phyloP scores from a whole-genome alignment of 1,140 invertebrate genomes.

The Caenorhabditis brenneri region DNA sequence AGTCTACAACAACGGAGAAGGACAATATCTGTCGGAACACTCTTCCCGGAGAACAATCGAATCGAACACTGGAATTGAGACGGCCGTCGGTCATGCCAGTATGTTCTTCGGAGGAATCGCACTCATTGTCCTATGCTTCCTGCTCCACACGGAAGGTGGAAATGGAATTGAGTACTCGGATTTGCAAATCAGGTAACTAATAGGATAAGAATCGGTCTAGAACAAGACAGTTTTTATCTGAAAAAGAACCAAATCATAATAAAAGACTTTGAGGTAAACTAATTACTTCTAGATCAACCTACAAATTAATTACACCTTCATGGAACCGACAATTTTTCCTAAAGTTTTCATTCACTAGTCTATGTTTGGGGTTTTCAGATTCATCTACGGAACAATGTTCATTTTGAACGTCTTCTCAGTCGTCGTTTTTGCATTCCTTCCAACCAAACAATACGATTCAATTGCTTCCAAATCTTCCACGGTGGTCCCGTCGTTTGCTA shows the following conservation, averaged over 20 bases:
- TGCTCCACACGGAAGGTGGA: background rate
- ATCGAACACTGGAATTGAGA: constrained; percentile 50
- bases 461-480: constrained; percentile 45
- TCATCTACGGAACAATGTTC: constrained; percentile 50
- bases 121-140: constrained; percentile 37
- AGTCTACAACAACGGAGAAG: constrained; percentile 54
- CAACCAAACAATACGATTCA: constrained; percentile 47
- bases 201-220: too few relatives aligned
- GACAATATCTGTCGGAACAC: constrained; percentile 48
- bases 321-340: too few relatives aligned
- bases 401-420: constrained; percentile 44
- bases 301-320: too few relatives aligned
- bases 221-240: too few relatives aligned
- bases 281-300: too few relatives aligned
- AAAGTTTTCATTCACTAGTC: too few relatives aligned
- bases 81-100: constrained; percentile 45
- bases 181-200: constrained; percentile 26
- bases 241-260: too few relatives aligned
- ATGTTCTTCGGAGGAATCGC: constrained; percentile 50
- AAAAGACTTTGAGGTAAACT: too few relatives aligned
- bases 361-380: background rate
- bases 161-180: constrained; percentile 27
- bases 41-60: constrained; percentile 50
- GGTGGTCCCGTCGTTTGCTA: constrained; percentile 31
- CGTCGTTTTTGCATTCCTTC: constrained; percentile 45